Conservation (phyloP, 2,113 vertebrate species). For the Zosterops borbonicus region DNA sequence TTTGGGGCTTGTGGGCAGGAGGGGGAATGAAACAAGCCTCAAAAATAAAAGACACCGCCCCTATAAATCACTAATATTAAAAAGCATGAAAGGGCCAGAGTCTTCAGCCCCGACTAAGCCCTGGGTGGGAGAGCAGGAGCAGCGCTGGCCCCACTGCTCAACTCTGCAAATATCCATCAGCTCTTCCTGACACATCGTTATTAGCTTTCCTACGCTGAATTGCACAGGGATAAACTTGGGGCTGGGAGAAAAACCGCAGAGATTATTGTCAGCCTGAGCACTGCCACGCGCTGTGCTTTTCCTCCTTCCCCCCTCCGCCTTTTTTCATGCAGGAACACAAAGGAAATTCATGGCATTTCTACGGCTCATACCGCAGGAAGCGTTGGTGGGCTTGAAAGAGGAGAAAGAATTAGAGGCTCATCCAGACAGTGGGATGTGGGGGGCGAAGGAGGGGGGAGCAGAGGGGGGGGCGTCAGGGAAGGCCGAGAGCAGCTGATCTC, state of each 20-base stretch:
- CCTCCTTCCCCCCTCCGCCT: neutral
- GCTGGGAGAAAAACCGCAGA: conserved; percentile 59
- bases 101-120: neutral
- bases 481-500: conserved; percentile 35
- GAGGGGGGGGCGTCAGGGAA: neutral
- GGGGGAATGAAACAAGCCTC: neutral
- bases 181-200: conserved; percentile 54
- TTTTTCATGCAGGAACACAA: conserved; percentile 10
- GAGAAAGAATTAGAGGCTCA: conserved; percentile 54
- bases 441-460: neutral
- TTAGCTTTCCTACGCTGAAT: conserved; percentile 71
- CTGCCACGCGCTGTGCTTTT: conserved; percentile 8
- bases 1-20: too few relatives aligned
- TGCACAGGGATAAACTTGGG: conserved; percentile 68
- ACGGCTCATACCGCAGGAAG: conserved; percentile 2
- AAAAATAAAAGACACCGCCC: neutral
- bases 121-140: neutral
- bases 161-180: conserved; percentile 57
- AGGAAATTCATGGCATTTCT: conserved; percentile 51
- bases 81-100: neutral
- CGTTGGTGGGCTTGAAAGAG: conserved; percentile 52
- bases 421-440: conserved; percentile 29
- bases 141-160: neutral
- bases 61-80: conserved; percentile 31
- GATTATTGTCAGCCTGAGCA: conserved; percentile 44